Base-by-base conservation (phyloP, 2,888 invertebrate genomes). In the Vandiemenella viatica region DNA sequence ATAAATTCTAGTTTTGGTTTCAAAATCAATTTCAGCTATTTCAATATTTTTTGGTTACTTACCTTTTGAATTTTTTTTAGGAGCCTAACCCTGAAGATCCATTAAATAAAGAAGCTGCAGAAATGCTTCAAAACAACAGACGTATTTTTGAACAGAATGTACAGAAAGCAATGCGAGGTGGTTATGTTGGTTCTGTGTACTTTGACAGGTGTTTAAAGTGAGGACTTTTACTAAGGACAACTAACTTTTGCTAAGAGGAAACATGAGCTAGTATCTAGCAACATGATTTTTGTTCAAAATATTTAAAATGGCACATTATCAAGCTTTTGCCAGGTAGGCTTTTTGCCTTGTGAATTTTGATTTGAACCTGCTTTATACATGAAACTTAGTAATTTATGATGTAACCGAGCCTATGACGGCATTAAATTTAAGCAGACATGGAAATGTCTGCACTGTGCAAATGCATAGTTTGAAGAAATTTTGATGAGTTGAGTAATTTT, bases 61-160 rank as follows among this genome's bases (percentile, higher is more conserved):
- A n/a, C 48, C 21, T 26, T 49, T 43, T 49, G 23, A 37, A 45
- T 57, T 49, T 50, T 52, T 59, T 65, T 13, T 61, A 91, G 91
- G 97, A 97, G 71, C 97, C 96, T 43, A 97, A 97, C 70, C 93
- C 96, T 2, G 96, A 97, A 70, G 97, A 97, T 73, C 97, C 96
- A 8, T 68, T 97, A 58, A 97, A 97, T 68, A 96, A 96, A 71
- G 96, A 97, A 70, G 96, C 96, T 13, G 96, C 97, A 3, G 95
- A 96, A 66, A 91, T 96, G 51, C 76, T 97, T 56, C 92, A 93
- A 64, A 90, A 83, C 65, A 96, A 95, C 70, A 76, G 91, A 64
- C 77, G 92, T 60, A 72, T 90, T 55, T 97, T 97, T 66, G 96
- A 96, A 68, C 89, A 90, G 63, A 96, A 96, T 67, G 96, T 96